Base-by-base conservation (phyloP, 2,888 invertebrate genomes). In the Oscheius sp. region DNA sequence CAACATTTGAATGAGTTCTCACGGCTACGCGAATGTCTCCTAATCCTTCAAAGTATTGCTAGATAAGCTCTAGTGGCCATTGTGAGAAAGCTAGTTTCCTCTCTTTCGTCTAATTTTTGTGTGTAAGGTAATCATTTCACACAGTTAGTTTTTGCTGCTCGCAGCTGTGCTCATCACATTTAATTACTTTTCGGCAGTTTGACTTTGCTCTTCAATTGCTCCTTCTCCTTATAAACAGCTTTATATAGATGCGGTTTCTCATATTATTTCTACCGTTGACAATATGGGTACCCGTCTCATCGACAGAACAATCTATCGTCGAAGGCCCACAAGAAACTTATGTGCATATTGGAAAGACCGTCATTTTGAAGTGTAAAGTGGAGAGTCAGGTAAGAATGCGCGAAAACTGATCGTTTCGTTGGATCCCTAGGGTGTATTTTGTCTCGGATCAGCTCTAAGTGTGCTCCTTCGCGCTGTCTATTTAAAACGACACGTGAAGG, bases 301-400 rank as follows among this genome's bases (percentile, higher is more conserved):
- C n/a, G n/a, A 38, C 69, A 20, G 68, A 72, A 56, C 80, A 80
- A 67, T 63, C 73, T 32, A 80, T 80, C 54, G 72, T 74, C 17
- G 78, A 78, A 70, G 78, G 78, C 6, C 80, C 80, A 1, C 67
- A 71, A 56, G 80, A 79, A 30, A 75, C 77, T 2, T 22, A 68
- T 17, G 75, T 74, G 1, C 61, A 73, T 12, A 67, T 82, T 22
- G 80, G 79, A 20, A 78, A 75, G 65, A 80, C 80, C 4, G 80
- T 78, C 20, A 65, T 78, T 28, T 59, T 83, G 45, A 77, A 74
- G 64, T 83, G 83, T 61, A 70, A 71, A 49, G 84, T 83, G 22
- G 81, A 82, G 70, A 69, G 83, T 72, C 83, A 83, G 81, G 83
- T 83, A 33, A 22, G 59, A 12, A 4, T 47, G 61, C 28, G 67